phyloP scores from a whole-genome alignment of 2,888 invertebrate genomes.

The Synanthedon formicaeformis region DNA sequence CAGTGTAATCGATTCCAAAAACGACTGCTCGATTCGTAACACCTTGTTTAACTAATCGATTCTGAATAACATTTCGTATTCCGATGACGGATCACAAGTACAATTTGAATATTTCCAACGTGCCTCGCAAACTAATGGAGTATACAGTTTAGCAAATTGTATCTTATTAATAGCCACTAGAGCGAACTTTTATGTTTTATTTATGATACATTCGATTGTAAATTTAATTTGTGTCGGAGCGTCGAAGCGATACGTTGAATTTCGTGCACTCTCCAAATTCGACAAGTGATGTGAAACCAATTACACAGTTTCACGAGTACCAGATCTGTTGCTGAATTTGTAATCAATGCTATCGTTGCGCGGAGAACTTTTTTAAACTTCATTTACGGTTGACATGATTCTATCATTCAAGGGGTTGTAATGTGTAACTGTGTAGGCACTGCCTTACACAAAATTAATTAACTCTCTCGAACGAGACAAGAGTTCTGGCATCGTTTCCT shows the following conservation, averaged over 20 bases:
- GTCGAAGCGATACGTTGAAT: background rate
- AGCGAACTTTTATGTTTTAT: slow-evolving; percentile 46
- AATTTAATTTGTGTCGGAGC: slow-evolving; percentile 39
- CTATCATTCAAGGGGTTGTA: slow-evolving; percentile 19
- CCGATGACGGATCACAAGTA: slow-evolving; percentile 44
- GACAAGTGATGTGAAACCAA: slow-evolving; percentile 13
- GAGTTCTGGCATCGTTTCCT: slow-evolving; percentile 45
- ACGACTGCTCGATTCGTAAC: slow-evolving; percentile 27
- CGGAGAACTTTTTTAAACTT: background rate
- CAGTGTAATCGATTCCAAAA: slow-evolving; percentile 30
- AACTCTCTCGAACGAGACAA: slow-evolving; percentile 35
- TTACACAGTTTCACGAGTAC: slow-evolving; percentile 13
- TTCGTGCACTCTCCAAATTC: slow-evolving; percentile 1
- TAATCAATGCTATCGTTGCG: slow-evolving; percentile 4
- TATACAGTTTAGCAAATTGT: slow-evolving; percentile 56
- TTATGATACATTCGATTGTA: slow-evolving; percentile 41
- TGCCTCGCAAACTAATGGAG: slow-evolving; percentile 47
- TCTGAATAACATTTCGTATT: slow-evolving; percentile 42
- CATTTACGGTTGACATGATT: background rate
- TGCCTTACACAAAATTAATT: slow-evolving; percentile 56
- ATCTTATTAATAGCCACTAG: slow-evolving; percentile 24
- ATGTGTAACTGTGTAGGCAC: slow-evolving; percentile 19
- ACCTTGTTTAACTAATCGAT: slow-evolving; percentile 33
- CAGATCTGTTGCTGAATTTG: slow-evolving; percentile 6
- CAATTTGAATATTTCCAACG: slow-evolving; percentile 62